Conservation (phyloP, 2,888 invertebrate genomes). For the Gonocerus acuteangulatus region DNA sequence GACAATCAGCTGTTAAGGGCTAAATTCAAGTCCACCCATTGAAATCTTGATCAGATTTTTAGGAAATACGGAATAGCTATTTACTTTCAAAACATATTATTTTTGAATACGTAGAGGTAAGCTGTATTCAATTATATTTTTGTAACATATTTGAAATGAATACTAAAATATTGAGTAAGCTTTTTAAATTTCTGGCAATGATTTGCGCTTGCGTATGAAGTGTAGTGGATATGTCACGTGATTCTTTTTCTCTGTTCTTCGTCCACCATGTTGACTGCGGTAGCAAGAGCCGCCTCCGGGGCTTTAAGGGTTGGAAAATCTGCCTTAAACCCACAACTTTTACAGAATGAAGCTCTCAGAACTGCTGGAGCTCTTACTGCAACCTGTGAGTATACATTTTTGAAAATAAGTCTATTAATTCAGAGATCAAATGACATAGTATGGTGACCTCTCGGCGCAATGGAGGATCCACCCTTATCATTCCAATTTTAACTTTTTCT, state of each 20-base stretch:
- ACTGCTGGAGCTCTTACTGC: slow-evolving; percentile 47
- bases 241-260: slow-evolving; percentile 32
- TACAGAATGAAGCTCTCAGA: slow-evolving; percentile 48
- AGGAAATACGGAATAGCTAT: too few relatives aligned
- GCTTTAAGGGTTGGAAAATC: slow-evolving; percentile 52
- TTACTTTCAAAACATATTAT: too few relatives aligned
- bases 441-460: not conserved
- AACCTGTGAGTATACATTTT: slow-evolving; percentile 47
- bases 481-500: too few relatives aligned
- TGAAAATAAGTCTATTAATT: not conserved
- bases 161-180: too few relatives aligned
- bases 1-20: slow-evolving; percentile 21
- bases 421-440: not conserved
- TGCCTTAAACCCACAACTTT: slow-evolving; percentile 44
- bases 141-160: too few relatives aligned
- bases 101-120: too few relatives aligned
- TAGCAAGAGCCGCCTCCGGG: slow-evolving; percentile 51
- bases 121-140: too few relatives aligned
- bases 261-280: slow-evolving; percentile 52
- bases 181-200: slow-evolving; percentile 4
- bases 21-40: not conserved
- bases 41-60: slow-evolving; percentile 6
- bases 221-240: slow-evolving; percentile 34
- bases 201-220: slow-evolving; percentile 1
- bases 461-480: slow-evolving; percentile 18